Percentiles rank a stretch among this genome's conserved stretches.
Conservation (phyloP, 2,888 invertebrate species). For the Ceraclea dissimilis region DNA sequence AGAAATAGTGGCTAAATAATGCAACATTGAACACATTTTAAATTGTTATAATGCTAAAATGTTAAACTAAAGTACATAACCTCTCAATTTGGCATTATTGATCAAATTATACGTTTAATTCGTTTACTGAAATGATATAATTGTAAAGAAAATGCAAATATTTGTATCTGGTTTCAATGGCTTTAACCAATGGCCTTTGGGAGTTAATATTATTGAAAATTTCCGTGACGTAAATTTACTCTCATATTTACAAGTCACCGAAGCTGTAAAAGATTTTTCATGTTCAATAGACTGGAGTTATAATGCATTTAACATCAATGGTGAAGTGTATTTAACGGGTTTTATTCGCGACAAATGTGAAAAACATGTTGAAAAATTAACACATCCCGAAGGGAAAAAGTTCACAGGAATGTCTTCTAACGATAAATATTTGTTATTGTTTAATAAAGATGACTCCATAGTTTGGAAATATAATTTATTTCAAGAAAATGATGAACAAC, state of each 20-base stretch:
- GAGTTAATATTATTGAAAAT: constrained; percentile 24
- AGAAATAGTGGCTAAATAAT: too few relatives aligned
- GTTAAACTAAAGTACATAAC: too few relatives aligned
- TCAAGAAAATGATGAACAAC: constrained; percentile 29
- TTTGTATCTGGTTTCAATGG: constrained; percentile 35
- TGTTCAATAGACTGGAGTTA: constrained; percentile 36
- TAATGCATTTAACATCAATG: constrained; percentile 34
- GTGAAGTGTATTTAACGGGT: constrained; percentile 35
- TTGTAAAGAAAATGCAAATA: constrained; percentile 10
- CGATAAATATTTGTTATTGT: constrained; percentile 28
- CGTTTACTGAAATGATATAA: too few relatives aligned
- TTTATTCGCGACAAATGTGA: constrained; percentile 31
- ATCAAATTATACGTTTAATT: too few relatives aligned
- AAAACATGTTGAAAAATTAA: constrained; percentile 30
- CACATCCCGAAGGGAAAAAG: constrained; percentile 31
- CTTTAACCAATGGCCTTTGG: constrained; percentile 40
- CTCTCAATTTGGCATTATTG: too few relatives aligned
- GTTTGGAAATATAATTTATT: constrained; percentile 27
- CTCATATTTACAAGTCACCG: constrained; percentile 12
- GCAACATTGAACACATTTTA: too few relatives aligned
- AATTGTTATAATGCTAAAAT: too few relatives aligned
- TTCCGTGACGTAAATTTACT: constrained; percentile 5
- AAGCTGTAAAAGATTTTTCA: constrained; percentile 6
- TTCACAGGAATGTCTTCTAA: constrained; percentile 14
- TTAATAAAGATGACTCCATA: constrained; percentile 36